Conservation (phyloP, 2,797 vertebrate species). For the Tadarida brasiliensis region DNA sequence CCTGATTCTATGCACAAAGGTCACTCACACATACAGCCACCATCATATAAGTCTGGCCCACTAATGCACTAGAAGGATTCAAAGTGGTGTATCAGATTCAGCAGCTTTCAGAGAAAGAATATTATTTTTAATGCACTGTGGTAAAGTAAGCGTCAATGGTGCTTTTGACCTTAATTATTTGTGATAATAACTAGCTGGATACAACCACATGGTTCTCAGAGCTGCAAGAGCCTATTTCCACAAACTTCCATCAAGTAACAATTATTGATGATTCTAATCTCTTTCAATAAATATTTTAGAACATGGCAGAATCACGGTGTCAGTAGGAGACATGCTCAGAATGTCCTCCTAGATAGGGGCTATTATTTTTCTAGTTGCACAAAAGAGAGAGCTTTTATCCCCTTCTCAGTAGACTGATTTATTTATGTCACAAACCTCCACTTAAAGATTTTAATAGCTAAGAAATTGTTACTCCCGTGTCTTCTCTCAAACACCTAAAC, state of each 20-base stretch:
- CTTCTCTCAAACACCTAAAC: conserved; percentile 40
- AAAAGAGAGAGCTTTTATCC: conserved; percentile 67
- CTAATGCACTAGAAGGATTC: conserved; percentile 67
- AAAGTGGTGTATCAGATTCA: conserved; percentile 59
- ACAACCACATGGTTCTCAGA: conserved; percentile 75
- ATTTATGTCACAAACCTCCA: conserved; percentile 61
- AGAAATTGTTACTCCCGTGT: conserved; percentile 4
- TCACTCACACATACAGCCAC: not conserved
- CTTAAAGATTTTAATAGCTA: conserved; percentile 55
- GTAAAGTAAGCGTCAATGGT: conserved; percentile 61
- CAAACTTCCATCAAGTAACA: conserved; percentile 83
- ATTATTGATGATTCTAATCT: conserved; percentile 79
- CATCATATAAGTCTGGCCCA: not conserved
- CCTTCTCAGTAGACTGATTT: conserved; percentile 32
- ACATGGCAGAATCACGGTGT: conserved; percentile 65
- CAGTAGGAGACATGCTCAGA: conserved; percentile 72
- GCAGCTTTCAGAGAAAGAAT: conserved; percentile 76
- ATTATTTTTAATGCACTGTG: conserved; percentile 80
- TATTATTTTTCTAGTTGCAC: conserved; percentile 68
- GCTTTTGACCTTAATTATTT: conserved; percentile 81
- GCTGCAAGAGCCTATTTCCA: conserved; percentile 73
- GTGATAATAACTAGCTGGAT: conserved; percentile 79
- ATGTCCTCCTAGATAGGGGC: conserved; percentile 50
- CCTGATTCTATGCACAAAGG: conserved; percentile 60
- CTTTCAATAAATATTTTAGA: conserved; percentile 84